Evolutionary conservation across 1,140 invertebrate species (phyloP).

Genomic region (Callitettix versicolor): DNA sequence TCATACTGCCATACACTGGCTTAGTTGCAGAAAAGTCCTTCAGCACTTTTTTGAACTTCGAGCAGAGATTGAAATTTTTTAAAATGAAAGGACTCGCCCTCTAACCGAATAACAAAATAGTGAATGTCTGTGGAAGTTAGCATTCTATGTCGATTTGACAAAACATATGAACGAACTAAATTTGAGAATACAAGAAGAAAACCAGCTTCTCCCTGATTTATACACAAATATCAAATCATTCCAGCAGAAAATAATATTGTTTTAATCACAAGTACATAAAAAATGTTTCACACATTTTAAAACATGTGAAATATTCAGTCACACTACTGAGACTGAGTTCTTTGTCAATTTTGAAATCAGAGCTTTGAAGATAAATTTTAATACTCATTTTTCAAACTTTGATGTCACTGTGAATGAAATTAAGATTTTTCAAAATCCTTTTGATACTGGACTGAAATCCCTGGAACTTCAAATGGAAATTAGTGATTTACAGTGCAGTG

Average conservation of each 20-base stretch:
- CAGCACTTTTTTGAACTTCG: slow-evolving; percentile 2
- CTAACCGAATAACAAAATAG: no score
- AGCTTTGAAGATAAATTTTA: slow-evolving; percentile 23
- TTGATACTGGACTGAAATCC: slow-evolving; percentile 21
- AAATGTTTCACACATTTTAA: slow-evolving; percentile 9
- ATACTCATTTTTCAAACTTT: slow-evolving; percentile 22
- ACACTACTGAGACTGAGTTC: slow-evolving; percentile 21
- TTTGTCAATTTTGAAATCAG: slow-evolving; percentile 22
- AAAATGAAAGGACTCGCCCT: no score
- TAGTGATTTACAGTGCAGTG: slow-evolving; percentile 24
- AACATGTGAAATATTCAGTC: slow-evolving; percentile 22
- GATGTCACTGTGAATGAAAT: slow-evolving; percentile 25
- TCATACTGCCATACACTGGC: no score
- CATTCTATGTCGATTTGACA: slow-evolving; percentile 25
- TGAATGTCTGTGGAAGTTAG: slow-evolving; percentile 24
- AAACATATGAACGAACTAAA: slow-evolving; percentile 25
- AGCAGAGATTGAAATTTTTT: slow-evolving; percentile 15
- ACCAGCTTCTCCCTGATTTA: slow-evolving; percentile 22
- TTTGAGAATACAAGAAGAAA: slow-evolving; percentile 25
- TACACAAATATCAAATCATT: slow-evolving; percentile 20
- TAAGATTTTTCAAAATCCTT: slow-evolving; percentile 25
- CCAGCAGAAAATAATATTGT: slow-evolving; percentile 17
- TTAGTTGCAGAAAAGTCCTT: neutral
- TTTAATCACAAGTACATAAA: slow-evolving; percentile 15
- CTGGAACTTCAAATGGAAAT: slow-evolving; percentile 25